Percentiles rank a stretch among this genome's conserved stretches.
These are phyloP conservation scores for Cephus runcator DNA, from an alignment of 2,888 invertebrate species.

Conservation along the genomic window DNA sequence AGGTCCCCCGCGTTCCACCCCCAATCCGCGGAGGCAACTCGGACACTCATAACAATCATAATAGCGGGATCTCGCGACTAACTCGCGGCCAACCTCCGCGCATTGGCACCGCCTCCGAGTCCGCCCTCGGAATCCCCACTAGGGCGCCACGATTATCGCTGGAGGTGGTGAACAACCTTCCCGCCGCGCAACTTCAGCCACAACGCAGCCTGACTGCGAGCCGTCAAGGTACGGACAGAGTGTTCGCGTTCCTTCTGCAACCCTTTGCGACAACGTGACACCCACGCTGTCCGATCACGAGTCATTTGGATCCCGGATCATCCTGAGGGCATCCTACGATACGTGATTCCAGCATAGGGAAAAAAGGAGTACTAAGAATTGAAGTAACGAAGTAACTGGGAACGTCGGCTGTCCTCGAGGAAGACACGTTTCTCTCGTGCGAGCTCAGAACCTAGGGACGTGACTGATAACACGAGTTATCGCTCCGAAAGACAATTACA, in stretches of 20 bases:
- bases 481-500: not conserved
- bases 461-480: not conserved
- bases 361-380: not conserved
- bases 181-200: conserved; percentile 46
- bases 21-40: conserved; percentile 51
- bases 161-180: conserved; percentile 31
- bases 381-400: not conserved
- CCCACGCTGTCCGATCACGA: conserved; percentile 39
- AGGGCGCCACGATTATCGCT: conserved; percentile 33
- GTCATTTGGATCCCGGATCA: not conserved
- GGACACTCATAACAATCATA: conserved; percentile 65
- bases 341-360: not conserved
- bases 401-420: not conserved
- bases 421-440: not conserved
- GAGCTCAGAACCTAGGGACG: not conserved
- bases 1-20: conserved; percentile 43
- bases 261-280: conserved; percentile 48
- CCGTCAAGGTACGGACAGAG: conserved; percentile 57
- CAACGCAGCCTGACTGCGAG: conserved; percentile 66
- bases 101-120: conserved; percentile 56
- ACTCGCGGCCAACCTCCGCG: conserved; percentile 64
- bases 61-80: conserved; percentile 60
- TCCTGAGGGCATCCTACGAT: not conserved
- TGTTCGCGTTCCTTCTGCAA: conserved; percentile 41
- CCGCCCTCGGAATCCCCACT: conserved; percentile 19